Base-by-base conservation (phyloP, 2,797 vertebrate species). In the Rhynchonycteris naso region DNA sequence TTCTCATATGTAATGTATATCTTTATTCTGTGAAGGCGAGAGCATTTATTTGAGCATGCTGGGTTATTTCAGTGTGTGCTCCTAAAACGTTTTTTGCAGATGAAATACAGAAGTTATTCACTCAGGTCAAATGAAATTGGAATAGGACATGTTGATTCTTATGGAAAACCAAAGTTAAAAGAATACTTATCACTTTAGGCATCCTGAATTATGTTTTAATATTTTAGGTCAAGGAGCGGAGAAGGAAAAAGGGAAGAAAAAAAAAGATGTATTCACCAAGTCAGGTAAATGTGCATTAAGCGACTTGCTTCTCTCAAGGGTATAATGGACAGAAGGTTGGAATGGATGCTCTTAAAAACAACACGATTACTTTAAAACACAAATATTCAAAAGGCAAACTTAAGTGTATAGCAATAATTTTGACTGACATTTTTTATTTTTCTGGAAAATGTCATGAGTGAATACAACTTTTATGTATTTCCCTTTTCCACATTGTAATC, bases 71-170 rank as follows among this genome's bases (percentile, higher is more conserved):
- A 28, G 4, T 33, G 30, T 81, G 78, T 0, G 0, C 63, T 52
- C 75, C 0, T 0, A 30, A 96, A 96, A 84, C 13, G 38, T 7
- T 3, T 56, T n/a, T 68, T 90, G 18, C 28, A 92, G 72, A 85
- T 96, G 94, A 97, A 96, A 97, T 65, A 83, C 54, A 16, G 24
- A 81, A 33, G 43, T 88, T 93, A 90, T 56, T 84, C 63, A 90
- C 59, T 84, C 63, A 21, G 85, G 61, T 90, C 80, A 94, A 92
- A 90, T 61, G 15, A n/a, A 35, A 21, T 95, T 47, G 84, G 47
- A 90, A 10, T 74, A 63, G 59, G 6, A 69, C 24, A 21, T 88
- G 12, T 30, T 90, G 65, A 30, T 88, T 18, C 47, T 83, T 4
- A 93, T 88, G 79, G n/a, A 2, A 90, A 97, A 96, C 30, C 4